Evolutionary conservation across 2,797 vertebrate genomes (phyloP), one percentile per base, ranked within the genome.

Genomic region (Mus minutoides): DNA sequence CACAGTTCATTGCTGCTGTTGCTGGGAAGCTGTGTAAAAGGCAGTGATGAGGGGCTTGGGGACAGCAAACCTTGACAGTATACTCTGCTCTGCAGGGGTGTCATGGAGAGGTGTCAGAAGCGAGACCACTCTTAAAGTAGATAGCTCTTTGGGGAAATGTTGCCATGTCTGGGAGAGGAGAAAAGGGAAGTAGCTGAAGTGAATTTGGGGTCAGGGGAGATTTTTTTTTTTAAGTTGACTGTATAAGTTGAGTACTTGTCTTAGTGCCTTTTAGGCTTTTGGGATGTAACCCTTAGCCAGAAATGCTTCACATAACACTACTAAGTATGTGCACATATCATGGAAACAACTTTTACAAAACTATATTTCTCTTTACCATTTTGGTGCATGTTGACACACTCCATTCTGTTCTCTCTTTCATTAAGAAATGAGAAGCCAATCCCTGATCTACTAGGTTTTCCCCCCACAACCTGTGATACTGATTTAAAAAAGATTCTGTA

Each of bases 191-290:
- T 46, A 1, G 0, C 69, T 64, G 37, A 62, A 75, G 84, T n/a
- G 26, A 29, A 2, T 82, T 16, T 76, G 86, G 40, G 24, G 54
- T 83, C 3, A 64, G 16, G 17, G 17, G 43, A 52, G 2, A 2
- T 71, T 60, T 86, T 26, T 26, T 60, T 8, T 58, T 71, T 90
- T 19, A n/a, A 86, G 19, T 89, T 78, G 84, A 29, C 75, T 67
- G 46, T 93, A 54, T 67, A 52, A 96, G 22, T 85, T 92, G 85
- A 19, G 54, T 88, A 46, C 40, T 67, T 86, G 94, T 83, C 10
- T n/a, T 62, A 83, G 34, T 84, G 54, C 19, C 64, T 90, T 92
- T 56, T 54, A 73, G 19, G 56, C 34, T 76, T 93, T 78, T 69
- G 29, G n/a, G 82, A 12, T 83, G 7, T 13, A 78, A 22, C 24